Base-by-base conservation (phyloP, 2,888 invertebrate genomes). In the Sesamia inferens region DNA sequence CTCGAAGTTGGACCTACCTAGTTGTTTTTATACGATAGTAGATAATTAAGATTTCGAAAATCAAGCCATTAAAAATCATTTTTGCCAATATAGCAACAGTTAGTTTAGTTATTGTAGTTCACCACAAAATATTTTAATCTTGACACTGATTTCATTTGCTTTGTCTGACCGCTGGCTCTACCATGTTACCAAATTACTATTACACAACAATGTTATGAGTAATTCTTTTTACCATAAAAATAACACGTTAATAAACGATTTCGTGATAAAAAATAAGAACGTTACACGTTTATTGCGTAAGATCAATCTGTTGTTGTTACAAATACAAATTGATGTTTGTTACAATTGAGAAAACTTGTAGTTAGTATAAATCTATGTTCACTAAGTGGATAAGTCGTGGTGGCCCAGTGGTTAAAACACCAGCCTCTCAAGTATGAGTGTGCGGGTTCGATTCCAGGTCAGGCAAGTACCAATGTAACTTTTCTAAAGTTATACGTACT, bases 181-280 rank as follows among this genome's bases (percentile, higher is more conserved):
- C 24, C 39, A 31, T 39, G n/a, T 44, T 22, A 22, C 42, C 6
- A 4, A 55, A 31, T 13, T 11, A 81, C 31, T 47, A n/a, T 82
- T 68, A 51, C 47, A 57, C 11, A 72, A 5, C 5, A 66, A 47
- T 59, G 13, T 39, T 16, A 19, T 42, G 16, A 64, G 54, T 63
- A 63, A 55, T 76, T 61, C 22, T 67, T 55, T 74, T 64, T 14
- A 48, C 55, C 55, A 77, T 59, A 67, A 83, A 58, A 13, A 84
- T 62, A 55, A 61, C 64, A 58, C 16, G 48, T 7, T 24, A 2
- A 71, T 84, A 81, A 84, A 84, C 76, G 48, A 19, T 42, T 42
- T 58, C 58, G 44, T 71, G 68, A 68, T 83, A 74, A 84, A 84
- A 63, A 68, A 74, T n/a, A 62, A 57, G 44, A 63, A 11, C 19